Percentiles rank a stretch among this genome's conserved stretches.
phyloP scores from a whole-genome alignment of 2,888 invertebrate genomes.

The Leptarthrus brevirostris region DNA sequence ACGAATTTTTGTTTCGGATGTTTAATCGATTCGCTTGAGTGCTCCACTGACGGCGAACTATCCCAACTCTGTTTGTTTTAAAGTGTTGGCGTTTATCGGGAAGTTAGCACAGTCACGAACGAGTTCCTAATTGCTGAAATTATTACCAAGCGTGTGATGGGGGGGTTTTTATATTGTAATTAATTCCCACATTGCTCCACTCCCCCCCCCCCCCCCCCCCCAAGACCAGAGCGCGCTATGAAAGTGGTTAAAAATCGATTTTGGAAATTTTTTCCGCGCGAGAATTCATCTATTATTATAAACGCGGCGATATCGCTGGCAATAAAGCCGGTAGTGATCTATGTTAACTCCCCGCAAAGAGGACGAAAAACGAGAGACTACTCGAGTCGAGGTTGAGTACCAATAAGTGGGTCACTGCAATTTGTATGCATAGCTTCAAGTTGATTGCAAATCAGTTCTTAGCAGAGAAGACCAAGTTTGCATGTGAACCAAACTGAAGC shows the following conservation, averaged over 20 bases:
- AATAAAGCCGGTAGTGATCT: neutral
- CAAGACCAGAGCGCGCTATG: neutral
- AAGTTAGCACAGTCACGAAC: neutral
- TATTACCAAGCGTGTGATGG: neutral
- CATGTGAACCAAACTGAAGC: neutral
- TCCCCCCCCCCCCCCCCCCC: too few species aligned
- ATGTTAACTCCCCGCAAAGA: neutral
- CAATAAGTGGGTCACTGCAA: slow-evolving; percentile 13
- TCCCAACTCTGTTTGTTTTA: slow-evolving; percentile 12
- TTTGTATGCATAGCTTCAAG: slow-evolving; percentile 8
- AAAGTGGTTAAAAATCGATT: neutral
- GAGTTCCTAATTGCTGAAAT: slow-evolving; percentile 15
- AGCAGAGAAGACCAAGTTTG: neutral
- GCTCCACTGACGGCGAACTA: neutral
- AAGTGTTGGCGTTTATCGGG: slow-evolving; percentile 26
- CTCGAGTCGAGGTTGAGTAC: neutral
- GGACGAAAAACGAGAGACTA: neutral
- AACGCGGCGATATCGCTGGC: neutral
- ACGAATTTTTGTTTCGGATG: slow-evolving; percentile 14
- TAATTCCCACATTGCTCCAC: neutral
- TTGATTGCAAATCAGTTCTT: slow-evolving; percentile 1
- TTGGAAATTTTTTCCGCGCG: neutral
- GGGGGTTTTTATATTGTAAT: slow-evolving; percentile 1
- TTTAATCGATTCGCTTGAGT: slow-evolving; percentile 29
- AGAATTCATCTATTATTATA: neutral